phyloP scores from a whole-genome alignment of 2,797 vertebrate genomes.

The Microctenopoma stevenorrisi region DNA sequence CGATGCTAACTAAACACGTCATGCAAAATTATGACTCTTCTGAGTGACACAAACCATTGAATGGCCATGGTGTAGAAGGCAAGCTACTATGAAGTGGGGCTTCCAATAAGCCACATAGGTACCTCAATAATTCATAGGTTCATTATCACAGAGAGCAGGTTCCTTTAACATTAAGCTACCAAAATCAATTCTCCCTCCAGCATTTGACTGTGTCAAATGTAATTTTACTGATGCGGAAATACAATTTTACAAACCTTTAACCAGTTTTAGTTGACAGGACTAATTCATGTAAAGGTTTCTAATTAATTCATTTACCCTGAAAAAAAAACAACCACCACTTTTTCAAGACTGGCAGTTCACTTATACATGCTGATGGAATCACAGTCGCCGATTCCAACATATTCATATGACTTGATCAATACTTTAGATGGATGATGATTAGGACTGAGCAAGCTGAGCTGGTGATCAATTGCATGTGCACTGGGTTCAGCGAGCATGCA shows the following conservation, averaged over 20 bases:
- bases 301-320: not conserved
- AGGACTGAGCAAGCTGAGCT: slow-evolving; percentile 16
- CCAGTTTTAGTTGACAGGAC: not conserved
- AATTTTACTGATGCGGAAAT: not conserved
- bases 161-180: slow-evolving; percentile 31
- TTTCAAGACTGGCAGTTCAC: not conserved
- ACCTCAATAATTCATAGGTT: slow-evolving; percentile 55
- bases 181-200: not conserved
- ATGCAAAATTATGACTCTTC: no score
- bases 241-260: not conserved
- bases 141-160: slow-evolving; percentile 37
- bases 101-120: slow-evolving; percentile 39
- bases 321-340: slow-evolving; percentile 4
- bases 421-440: slow-evolving; percentile 62
- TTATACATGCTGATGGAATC: slow-evolving; percentile 19
- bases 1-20: no score
- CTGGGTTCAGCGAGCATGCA: not conserved
- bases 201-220: not conserved
- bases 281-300: no score
- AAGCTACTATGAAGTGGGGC: slow-evolving; percentile 25
- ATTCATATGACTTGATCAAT: slow-evolving; percentile 48
- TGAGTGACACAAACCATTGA: no score
- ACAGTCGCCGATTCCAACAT: slow-evolving; percentile 26
- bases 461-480: slow-evolving; percentile 35
- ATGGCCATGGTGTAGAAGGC: not conserved